Percentiles rank a stretch among this genome's conserved stretches.
phyloP scores from a whole-genome alignment of 1,140 invertebrate species.

The Homarus americanus region DNA sequence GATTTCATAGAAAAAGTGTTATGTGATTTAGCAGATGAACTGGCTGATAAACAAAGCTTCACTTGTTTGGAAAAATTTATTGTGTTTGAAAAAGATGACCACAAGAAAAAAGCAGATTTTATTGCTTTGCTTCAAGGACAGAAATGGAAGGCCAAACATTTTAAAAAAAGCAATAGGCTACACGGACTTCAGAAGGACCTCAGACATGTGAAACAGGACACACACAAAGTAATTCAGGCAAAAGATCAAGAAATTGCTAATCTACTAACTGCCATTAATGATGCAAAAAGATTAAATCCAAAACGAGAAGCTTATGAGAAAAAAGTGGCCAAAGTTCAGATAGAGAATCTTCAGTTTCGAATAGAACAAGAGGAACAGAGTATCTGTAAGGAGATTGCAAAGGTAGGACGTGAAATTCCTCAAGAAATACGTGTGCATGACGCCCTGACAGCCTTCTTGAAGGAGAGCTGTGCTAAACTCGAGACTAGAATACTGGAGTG shows the following conservation, averaged over 20 bases:
- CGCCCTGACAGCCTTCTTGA: slow-evolving; percentile 44
- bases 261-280: slow-evolving; percentile 26
- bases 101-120: slow-evolving; percentile 54
- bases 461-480: slow-evolving; percentile 50
- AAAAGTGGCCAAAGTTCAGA: slow-evolving; percentile 50
- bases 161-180: slow-evolving; percentile 39
- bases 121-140: slow-evolving; percentile 61
- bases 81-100: slow-evolving; percentile 32
- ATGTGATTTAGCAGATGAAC: slow-evolving; percentile 28
- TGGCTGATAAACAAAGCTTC: background rate
- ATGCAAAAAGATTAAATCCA: slow-evolving; percentile 43
- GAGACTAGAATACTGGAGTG: slow-evolving; percentile 39
- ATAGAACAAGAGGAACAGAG: slow-evolving; percentile 44
- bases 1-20: slow-evolving; percentile 33
- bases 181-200: slow-evolving; percentile 42
- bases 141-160: slow-evolving; percentile 55
- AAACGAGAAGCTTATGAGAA: slow-evolving; percentile 51
- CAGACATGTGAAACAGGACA: slow-evolving; percentile 33
- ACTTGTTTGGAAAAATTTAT: slow-evolving; percentile 32
- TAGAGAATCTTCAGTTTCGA: slow-evolving; percentile 57
- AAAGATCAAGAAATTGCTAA: slow-evolving; percentile 57
- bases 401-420: slow-evolving; percentile 55
- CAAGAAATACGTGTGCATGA: slow-evolving; percentile 58
- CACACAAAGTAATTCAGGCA: slow-evolving; percentile 19
- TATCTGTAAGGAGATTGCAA: slow-evolving; percentile 50